Conservation (phyloP, 2,113 vertebrate species). For the Tapirus terrestris region DNA sequence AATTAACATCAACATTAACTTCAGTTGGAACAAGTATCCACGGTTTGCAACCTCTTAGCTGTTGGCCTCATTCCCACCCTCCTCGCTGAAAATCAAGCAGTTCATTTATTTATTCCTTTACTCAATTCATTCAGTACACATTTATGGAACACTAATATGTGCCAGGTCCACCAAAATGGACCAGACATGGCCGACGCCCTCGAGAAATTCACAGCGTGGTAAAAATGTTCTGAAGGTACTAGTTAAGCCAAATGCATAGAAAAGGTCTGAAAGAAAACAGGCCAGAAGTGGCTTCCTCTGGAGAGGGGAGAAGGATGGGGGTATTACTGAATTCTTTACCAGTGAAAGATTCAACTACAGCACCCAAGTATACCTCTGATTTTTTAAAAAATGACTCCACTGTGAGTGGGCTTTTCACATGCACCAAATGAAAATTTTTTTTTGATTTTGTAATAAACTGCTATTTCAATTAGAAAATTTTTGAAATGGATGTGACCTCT, state of each 20-base stretch:
- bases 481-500: background rate
- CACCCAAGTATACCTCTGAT: background rate
- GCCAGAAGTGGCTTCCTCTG: background rate
- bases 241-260: background rate
- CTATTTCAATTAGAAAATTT: background rate
- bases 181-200: background rate
- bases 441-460: background rate
- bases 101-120: background rate
- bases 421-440: background rate
- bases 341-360: background rate
- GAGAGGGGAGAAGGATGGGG: background rate
- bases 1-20: background rate
- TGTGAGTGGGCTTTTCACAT: background rate
- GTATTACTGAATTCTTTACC: background rate
- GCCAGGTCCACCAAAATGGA: background rate
- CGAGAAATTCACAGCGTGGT: background rate
- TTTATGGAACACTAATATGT: background rate
- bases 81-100: background rate
- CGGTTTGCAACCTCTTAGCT: background rate
- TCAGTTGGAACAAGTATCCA: background rate
- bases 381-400: background rate
- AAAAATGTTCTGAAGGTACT: background rate
- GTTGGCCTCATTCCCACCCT: background rate
- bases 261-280: background rate
- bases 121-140: background rate